Base-by-base conservation (phyloP, 2,797 vertebrate species). In the Lepus townsendii region DNA sequence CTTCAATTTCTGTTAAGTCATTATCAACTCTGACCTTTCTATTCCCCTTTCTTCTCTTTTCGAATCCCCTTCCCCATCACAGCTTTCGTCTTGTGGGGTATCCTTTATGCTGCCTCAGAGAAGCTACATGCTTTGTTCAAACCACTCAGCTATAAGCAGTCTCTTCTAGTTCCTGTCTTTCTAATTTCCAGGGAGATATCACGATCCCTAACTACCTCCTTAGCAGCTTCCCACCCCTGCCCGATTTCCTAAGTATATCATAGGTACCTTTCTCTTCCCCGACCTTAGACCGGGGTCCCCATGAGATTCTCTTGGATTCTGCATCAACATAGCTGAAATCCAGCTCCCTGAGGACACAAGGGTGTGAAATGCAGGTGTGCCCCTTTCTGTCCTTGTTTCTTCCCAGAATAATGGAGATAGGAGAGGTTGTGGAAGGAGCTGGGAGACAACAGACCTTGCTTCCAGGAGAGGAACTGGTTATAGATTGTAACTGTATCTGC, bases 311-410 rank as follows among this genome's bases (percentile, higher is more conserved):
- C 47, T 52, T 50, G 12, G 5, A 27, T 52, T 87, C 57, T 91
- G 32, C 75, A 62, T 75, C 14, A 3, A 0, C 26, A 24, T 14
- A 5, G 69, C 72, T 88, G 69, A 88, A 32, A 24, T 16, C 38
- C 22, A 78, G 16, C 24, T 91, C 52, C 26, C 7, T 7, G 26
- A 90, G 50, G 57, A 13, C 57, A 3, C 14, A 16, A 17, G 47
- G 26, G 8, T 0, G 0, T 3, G 42, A 30, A 13, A 35, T 35
- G 17, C n/a, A 1, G 38, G 8, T 4, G 0, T 16, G 8, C 57
- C 54, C 30, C 14, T 77, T 75, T 11, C 1, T 38, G 60, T 50
- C 62, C 35, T 63, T 63, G 4, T 71, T 57, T 84, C n/a, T 42
- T 60, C 57, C 35, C n/a, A 8, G 20, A 57, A 73, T 38, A 35